A percentile compares a stretch with the other conserved stretches of the same genome.
Conservation (phyloP, 2,888 invertebrate genomes). For the Aspidiotus destructor region DNA sequence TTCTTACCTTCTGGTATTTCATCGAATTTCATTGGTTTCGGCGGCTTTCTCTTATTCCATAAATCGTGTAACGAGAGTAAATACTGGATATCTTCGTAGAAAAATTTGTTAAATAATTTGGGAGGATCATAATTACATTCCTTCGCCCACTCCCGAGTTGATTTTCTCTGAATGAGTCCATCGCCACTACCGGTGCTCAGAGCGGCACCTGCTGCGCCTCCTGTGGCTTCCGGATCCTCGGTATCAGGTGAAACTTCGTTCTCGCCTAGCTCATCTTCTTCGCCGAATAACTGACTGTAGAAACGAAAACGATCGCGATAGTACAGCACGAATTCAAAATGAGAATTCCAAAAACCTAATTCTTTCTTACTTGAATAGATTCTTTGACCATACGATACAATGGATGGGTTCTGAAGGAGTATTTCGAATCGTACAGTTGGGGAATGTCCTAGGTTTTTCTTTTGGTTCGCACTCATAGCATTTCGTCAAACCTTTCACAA, state of each 20-base stretch:
- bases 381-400: slow-evolving; percentile 99
- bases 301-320: slow-evolving; percentile 34
- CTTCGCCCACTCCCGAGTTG: slow-evolving; percentile 82
- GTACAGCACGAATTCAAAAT: neutral
- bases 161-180: slow-evolving; percentile 53
- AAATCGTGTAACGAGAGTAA: slow-evolving; percentile 87
- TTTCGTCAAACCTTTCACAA: slow-evolving; percentile 76
- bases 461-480: slow-evolving; percentile 96
- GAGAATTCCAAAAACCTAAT: neutral
- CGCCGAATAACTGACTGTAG: slow-evolving; percentile 87
- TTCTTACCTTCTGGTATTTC: slow-evolving; percentile 44
- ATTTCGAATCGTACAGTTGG: slow-evolving; percentile 97
- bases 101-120: slow-evolving; percentile 85
- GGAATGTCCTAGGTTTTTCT: slow-evolving; percentile 82
- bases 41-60: slow-evolving; percentile 84
- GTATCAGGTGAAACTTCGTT: slow-evolving; percentile 80
- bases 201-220: slow-evolving; percentile 51
- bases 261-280: slow-evolving; percentile 72
- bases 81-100: slow-evolving; percentile 88
- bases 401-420: slow-evolving; percentile 98
- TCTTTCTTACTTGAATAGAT: slow-evolving; percentile 81
- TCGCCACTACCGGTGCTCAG: slow-evolving; percentile 46
- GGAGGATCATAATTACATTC: slow-evolving; percentile 69
- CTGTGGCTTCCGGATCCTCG: slow-evolving; percentile 84
- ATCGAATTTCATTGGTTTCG: slow-evolving; percentile 54